Percentiles rank a stretch among this genome's conserved stretches.
Evolutionary conservation across 1,140 invertebrate genomes (phyloP).

Genomic region (Drosophila bocqueti): DNA sequence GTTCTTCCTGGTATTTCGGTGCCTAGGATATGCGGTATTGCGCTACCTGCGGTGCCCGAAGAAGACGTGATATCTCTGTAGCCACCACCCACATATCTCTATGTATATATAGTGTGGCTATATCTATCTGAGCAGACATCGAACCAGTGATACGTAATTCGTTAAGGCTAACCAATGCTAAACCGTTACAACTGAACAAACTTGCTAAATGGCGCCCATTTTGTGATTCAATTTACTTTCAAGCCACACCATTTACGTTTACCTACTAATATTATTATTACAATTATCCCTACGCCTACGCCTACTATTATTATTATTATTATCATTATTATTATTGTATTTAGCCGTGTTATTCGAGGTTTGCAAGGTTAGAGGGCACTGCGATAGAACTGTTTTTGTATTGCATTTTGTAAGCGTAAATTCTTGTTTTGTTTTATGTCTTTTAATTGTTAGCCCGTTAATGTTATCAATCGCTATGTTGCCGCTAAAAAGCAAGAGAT

Average conservation of each 20-base stretch:
- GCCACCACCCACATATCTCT: not conserved
- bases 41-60: constrained; percentile 88
- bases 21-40: constrained; percentile 91
- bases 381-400: constrained; percentile 66
- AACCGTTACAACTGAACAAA: constrained; percentile 60
- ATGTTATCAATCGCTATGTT: constrained; percentile 54
- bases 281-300: constrained; percentile 30
- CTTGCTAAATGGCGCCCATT: constrained; percentile 65
- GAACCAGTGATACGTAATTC: constrained; percentile 79
- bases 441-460: constrained; percentile 82
- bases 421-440: constrained; percentile 79
- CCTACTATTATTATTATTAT: constrained; percentile 37
- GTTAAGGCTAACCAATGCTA: constrained; percentile 42
- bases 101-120: not conserved
- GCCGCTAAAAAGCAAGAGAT: constrained; percentile 35
- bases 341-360: constrained; percentile 36
- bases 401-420: constrained; percentile 61
- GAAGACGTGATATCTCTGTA: constrained; percentile 74
- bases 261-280: constrained; percentile 39
- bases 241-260: constrained; percentile 53
- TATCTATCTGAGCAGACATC: constrained; percentile 58
- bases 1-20: constrained; percentile 90
- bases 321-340: constrained; percentile 22
- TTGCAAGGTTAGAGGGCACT: constrained; percentile 48
- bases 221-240: constrained; percentile 75